Base-by-base conservation (phyloP, 2,888 invertebrate genomes). In the Sarcophaga rosellei region DNA sequence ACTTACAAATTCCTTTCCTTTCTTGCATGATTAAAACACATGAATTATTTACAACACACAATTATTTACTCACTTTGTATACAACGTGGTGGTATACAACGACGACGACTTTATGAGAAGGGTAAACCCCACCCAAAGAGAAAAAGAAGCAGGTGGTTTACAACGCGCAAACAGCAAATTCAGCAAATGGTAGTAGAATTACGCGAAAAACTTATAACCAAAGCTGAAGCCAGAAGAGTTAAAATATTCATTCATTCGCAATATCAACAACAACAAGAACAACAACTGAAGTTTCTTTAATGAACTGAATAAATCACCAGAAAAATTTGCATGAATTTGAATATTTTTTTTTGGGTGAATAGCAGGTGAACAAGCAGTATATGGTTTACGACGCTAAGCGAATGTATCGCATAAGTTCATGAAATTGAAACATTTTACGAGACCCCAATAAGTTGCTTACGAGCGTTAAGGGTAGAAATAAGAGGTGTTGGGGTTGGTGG, bases 11-110 rank as follows among this genome's bases (percentile, higher is more conserved):
- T 81, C 66, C 74, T 68, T 81, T 81, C 66, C 74, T 68, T 78
- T 70, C 70, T 86, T 81, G 86, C 86, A 86, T 86, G 86, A 74
- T 70, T 78, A 72, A 78, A 78, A 69, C 66, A 20, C 81, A 86
- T 86, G 81, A 86, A 86, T 84, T 81, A 86, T 84, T 86, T 66
- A 84, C 84, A 35, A 80, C 35, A 80, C 35, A 80, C 21, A 61
- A 84, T 84, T 80, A 80, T 84, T 72, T 75, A 35, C 65, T 80
- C 61, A 65, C 35, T 70, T 76, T 66, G 10, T 6, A n/a, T 20
- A 11, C 12, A 4, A n/a, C n/a, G 45, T 53, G 53, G 53, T 15
- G 15, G 15, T 15, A 53, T 53, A 17, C 17, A 47, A 47, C 4
- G 15, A 47, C 47, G 3, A 0, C 47, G 1, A 0, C 53, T 1